Evolutionary conservation across 1,140 invertebrate genomes (phyloP), one percentile per base, ranked within the genome.

Genomic region (Nixonia krombeini): DNA sequence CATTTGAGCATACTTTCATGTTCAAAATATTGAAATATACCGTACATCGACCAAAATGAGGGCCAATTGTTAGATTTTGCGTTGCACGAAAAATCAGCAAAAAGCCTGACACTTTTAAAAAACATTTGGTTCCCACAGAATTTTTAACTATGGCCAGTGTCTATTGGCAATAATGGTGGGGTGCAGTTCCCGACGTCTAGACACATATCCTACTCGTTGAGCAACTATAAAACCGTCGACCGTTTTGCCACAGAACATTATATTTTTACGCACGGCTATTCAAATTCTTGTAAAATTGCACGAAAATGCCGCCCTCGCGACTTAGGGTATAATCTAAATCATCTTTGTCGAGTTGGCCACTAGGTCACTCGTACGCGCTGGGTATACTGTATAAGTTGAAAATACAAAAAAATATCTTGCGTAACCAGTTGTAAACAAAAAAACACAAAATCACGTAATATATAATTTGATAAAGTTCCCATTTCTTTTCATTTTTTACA

Each of bases 221-320:
- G 62, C 46, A 70, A 66, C 75, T 68, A 76, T 78, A 78, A 78
- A 78, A 78, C 65, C 52, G 63, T 40, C 59, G 72, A 51, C 53
- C 42, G 59, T 70, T 70, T 71, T 65, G 59, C 62, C 25, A 58
- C 52, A 67, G 64, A 72, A 69, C 68, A 78, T 78, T 78, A 78
- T 80, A 79, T 78, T 78, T 80, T 79, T 79, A 79, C 74, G 73
- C 50, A 26, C 57, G 59, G 65, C 80, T 83, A 84, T 85, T 84
- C 82, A 84, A 81, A 84, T 85, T 85, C 82, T 82, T 82, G 70
- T 57, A 75, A 83, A 83, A 84, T 84, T 84, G 76, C 75, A 78
- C 78, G 76, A 80, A 81, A 84, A 78, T 72, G 44, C 70, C 52
- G 70, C 63, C 68, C 73, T 75, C 63, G 55, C 71, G 65, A 56